Conservation (phyloP, 2,113 vertebrate species). For the Eurypyga helias region DNA sequence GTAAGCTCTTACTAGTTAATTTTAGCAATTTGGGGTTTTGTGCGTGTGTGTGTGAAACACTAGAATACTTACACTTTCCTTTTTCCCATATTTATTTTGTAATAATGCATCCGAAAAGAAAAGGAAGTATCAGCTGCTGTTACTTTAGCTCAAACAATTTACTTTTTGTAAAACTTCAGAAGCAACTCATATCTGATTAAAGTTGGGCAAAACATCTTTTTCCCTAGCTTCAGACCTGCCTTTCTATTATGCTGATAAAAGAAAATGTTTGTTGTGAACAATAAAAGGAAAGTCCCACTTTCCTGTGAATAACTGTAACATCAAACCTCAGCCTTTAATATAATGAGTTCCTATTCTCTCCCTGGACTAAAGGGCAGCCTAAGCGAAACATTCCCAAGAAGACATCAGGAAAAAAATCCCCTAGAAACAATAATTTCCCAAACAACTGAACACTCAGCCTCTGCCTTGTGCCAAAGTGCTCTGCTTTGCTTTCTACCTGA, state of each 20-base stretch:
- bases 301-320: constrained; percentile 23
- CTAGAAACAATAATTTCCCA: neutral
- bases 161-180: neutral
- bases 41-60: no score
- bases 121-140: neutral
- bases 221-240: neutral
- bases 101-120: neutral
- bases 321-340: constrained; percentile 20
- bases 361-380: neutral
- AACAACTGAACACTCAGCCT: neutral
- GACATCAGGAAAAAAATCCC: neutral
- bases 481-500: constrained; percentile 3
- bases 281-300: constrained; percentile 53
- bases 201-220: neutral
- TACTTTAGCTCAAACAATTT: neutral
- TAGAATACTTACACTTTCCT: neutral
- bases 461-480: neutral
- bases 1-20: neutral
- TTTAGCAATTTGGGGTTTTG: neutral
- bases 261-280: constrained; percentile 57
- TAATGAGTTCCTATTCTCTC: neutral
- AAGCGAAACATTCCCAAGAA: constrained; percentile 31
- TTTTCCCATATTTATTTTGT: neutral
- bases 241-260: constrained; percentile 1
- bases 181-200: constrained; percentile 27